Base-by-base conservation (phyloP, 1,140 invertebrate genomes). In the Heterodera carotae region DNA sequence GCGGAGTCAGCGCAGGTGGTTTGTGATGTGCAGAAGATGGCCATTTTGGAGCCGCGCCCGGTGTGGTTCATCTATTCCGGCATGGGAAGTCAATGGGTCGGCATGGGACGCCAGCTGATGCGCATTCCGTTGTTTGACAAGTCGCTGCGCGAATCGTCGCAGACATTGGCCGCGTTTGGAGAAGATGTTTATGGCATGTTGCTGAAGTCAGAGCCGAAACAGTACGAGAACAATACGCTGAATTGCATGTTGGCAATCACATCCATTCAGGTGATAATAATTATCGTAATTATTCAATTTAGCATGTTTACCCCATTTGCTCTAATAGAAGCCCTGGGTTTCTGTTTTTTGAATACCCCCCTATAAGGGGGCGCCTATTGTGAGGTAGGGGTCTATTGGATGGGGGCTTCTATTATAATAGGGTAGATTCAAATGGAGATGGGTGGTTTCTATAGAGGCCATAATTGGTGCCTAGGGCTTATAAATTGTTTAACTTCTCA, bases 31-130 rank as follows among this genome's bases (percentile, higher is more conserved):
- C 83, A 53, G 91, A 92, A 43, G 91, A 91, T 79, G 29, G 67
- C 86, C 25, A 87, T 88, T 70, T 79, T 79, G 70, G 88, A 88
- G 59, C 84, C 84, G 33, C 91, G 93, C 34, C 94, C 94, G 1
- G 89, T 98, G 33, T 98, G 94, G 76, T 97, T 92, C 88, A 90
- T 98, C 53, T 98, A 96, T 89, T 93, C 94, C 67, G 96, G 96
- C 48, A 97, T 98, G 95, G 96, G 96, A 15, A 92, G 92, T 53
- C 96, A 99, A 89, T 98, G 95, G 95, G 90, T 92, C 64, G 94
- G 94, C 78, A 98, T 98, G 95, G 95, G 91, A 6, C 92, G 92
- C 84, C 90, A 92, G 29, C 89, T 98, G 53, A 92, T 97, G 90
- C 84, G 90, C 56, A 90, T 98, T 53, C 92, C 94, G 66, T 88